Base-by-base conservation (phyloP, 2,888 invertebrate species). In the Arrhopalites spinosus region DNA sequence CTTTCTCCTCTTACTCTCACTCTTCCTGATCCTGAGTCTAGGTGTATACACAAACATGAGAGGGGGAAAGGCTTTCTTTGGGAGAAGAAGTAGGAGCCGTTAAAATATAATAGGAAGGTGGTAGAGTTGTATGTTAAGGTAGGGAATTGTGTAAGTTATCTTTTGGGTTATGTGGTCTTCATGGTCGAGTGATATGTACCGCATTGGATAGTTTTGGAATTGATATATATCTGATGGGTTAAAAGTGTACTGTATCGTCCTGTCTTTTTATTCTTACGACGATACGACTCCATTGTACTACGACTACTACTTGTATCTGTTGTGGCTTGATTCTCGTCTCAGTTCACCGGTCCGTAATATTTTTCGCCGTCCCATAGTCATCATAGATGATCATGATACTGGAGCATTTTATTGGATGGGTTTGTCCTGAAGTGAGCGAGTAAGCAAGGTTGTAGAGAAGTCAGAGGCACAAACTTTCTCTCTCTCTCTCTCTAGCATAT, bases 271-370 rank as follows among this genome's bases (percentile, higher is more conserved):
- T 63, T 66, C 36, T 66, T 45, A n/a, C 45, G 20, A 3, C 59
- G 3, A n/a, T n/a, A n/a, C n/a, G 13, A 25, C 15, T 13, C 59
- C 23, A 25, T 27, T 27, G 25, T 27, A 25, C 8, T 27, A 59
- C 15, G 25, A 15, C 25, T 36, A 36, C 36, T 36, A 7, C 3
- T 11, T 53, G 53, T n/a, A 53, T 23, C n/a, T 69, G 15, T 70
- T 71, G 59, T 71, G 71, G 71, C 61, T 61, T 71, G 61, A 59
- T 43, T 71, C 30, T 23, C 36, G 61, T 71, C 61, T 30, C 30
- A 71, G 71, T 61, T 71, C 71, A 71, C 71, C 71, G 71, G 71
- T 71, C 30, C 43, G 71, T 71, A 71, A 71, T 71, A 71, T 71
- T 61, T 71, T 71, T 71, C 59, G 45, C 61, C 43, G 56, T 30